Conservation (phyloP, 2,888 invertebrate species). For the Drosophila villosipedis region DNA sequence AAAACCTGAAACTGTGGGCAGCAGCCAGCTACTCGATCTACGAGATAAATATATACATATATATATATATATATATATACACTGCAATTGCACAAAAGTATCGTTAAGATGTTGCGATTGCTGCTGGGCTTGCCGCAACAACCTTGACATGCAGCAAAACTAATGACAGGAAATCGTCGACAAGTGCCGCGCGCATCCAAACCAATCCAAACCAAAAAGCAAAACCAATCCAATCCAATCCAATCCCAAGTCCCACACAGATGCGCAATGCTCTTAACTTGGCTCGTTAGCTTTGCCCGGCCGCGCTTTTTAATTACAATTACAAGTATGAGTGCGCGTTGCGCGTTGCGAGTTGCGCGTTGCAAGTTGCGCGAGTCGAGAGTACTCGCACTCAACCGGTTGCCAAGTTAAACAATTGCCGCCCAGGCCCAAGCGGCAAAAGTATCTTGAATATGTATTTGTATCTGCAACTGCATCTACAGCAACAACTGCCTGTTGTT, state of each 20-base stretch:
- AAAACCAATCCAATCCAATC: conserved; percentile 17
- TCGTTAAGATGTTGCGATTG: conserved; percentile 29
- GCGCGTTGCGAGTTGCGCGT: no score
- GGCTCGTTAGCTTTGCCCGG: conserved; percentile 37
- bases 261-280: conserved; percentile 36
- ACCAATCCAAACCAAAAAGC: conserved; percentile 21
- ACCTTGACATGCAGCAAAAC: conserved; percentile 74
- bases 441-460: conserved; percentile 28
- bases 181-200: conserved; percentile 60
- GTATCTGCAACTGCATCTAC: conserved; percentile 38
- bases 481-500: conserved; percentile 14
- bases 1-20: conserved; percentile 51
- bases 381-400: conserved; percentile 44
- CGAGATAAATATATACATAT: background rate
- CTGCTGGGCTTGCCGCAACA: conserved; percentile 73
- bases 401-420: conserved; percentile 52
- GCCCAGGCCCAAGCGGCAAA: conserved; percentile 30
- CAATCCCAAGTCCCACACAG: conserved; percentile 44
- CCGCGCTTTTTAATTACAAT: conserved; percentile 68
- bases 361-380: conserved; percentile 3
- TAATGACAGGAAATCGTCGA: conserved; percentile 75
- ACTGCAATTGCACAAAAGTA: conserved; percentile 18
- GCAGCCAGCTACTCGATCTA: conserved; percentile 19
- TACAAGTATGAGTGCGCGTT: conserved; percentile 20
- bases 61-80: background rate